These are phyloP conservation scores for Drosophila lowei DNA, from an alignment of 1,140 invertebrate species.

Conservation along the genomic window DNA sequence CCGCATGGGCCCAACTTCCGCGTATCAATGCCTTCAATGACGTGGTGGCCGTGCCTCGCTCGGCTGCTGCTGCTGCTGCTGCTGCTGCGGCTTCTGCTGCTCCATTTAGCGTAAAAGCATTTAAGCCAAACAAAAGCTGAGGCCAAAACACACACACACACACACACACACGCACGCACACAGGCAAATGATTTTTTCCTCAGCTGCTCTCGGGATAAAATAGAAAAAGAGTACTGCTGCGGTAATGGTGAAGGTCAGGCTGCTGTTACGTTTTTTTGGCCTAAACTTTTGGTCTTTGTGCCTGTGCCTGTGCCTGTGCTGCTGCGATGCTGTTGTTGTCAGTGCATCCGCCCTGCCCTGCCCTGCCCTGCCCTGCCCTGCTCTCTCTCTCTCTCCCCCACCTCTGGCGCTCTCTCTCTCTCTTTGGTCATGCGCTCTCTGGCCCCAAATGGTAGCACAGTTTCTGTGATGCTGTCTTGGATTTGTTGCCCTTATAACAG, in stretches of 20 bases:
- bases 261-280: constrained; percentile 74
- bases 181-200: constrained; percentile 17
- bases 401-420: constrained; percentile 29
- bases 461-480: constrained; percentile 45
- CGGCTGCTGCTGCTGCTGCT: not conserved
- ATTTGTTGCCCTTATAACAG: constrained; percentile 61
- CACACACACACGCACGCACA: constrained; percentile 30
- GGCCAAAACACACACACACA: constrained; percentile 38
- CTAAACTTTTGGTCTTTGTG: constrained; percentile 55
- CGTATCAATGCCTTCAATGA: constrained; percentile 66
- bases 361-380: constrained; percentile 10
- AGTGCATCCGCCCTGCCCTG: constrained; percentile 56
- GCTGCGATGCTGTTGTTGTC: constrained; percentile 34
- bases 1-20: constrained; percentile 59
- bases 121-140: constrained; percentile 65
- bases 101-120: constrained; percentile 73
- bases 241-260: constrained; percentile 76
- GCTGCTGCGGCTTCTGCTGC: constrained; percentile 32
- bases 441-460: constrained; percentile 16
- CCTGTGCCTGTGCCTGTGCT: constrained; percentile 13
- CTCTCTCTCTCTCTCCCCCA: constrained; percentile 12
- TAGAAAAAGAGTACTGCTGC: constrained; percentile 40
- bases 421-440: constrained; percentile 54
- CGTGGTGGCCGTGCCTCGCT: constrained; percentile 22
- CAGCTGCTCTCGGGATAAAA: constrained; percentile 28